phyloP scores from a whole-genome alignment of 2,113 vertebrate species.

The Empidonax traillii region DNA sequence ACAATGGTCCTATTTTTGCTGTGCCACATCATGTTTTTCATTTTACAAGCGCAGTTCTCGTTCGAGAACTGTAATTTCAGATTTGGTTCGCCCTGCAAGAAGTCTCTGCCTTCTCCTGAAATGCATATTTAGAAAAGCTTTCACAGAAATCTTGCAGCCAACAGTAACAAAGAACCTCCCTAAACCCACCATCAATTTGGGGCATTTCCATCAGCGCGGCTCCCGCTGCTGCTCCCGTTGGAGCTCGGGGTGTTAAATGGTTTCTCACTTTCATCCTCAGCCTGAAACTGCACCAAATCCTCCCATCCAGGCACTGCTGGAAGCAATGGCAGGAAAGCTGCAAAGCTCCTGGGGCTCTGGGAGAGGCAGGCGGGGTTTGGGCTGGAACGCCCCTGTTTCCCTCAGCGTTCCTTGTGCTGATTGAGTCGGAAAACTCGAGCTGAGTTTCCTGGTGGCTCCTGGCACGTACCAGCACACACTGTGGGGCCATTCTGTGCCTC shows the following conservation, averaged over 20 bases:
- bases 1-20: not conserved
- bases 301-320: not conserved
- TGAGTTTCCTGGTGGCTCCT: not conserved
- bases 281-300: not conserved
- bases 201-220: not conserved
- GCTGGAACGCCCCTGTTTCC: not conserved
- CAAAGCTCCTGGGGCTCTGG: not conserved
- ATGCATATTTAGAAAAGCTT: not conserved
- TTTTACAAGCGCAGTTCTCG: not conserved
- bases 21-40: not conserved
- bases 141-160: not conserved
- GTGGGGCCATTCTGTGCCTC: not conserved
- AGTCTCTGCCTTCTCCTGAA: not conserved
- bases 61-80: not conserved
- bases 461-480: rapidly evolving
- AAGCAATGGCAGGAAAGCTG: not conserved
- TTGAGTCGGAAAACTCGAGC: not conserved
- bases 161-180: not conserved
- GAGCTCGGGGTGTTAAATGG: not conserved
- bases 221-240: not conserved
- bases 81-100: not conserved
- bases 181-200: not conserved
- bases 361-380: not conserved
- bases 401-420: not conserved
- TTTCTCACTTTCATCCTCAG: not conserved